Percentiles rank a stretch among this genome's conserved stretches.
Evolutionary conservation across 2,888 invertebrate species (phyloP).

Genomic region (Epinotia nisella): DNA sequence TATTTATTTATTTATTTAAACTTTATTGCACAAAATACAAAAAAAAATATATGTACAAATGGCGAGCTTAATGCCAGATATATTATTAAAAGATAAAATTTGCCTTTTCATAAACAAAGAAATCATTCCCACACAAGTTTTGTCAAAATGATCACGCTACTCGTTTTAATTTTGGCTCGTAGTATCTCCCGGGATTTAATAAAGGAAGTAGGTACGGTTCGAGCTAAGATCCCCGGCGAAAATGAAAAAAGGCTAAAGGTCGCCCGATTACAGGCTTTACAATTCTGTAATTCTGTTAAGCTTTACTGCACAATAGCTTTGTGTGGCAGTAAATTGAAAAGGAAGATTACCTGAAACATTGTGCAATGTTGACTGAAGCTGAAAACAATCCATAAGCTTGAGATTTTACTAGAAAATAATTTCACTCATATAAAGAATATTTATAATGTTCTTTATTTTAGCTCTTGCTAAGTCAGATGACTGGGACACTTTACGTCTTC

Average conservation of each 20-base stretch:
- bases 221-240: not conserved
- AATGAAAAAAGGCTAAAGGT: constrained; percentile 13
- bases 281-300: not conserved
- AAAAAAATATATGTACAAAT: too few relatives aligned
- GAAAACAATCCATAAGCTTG: not conserved
- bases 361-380: not conserved
- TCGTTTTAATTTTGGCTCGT: not conserved
- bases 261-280: constrained; percentile 10
- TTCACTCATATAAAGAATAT: too few relatives aligned
- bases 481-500: too few relatives aligned
- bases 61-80: too few relatives aligned
- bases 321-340: not conserved
- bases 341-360: constrained; percentile 9
- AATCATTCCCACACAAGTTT: too few relatives aligned
- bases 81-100: too few relatives aligned
- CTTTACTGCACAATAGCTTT: constrained; percentile 4
- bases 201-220: not conserved
- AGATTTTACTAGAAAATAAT: too few relatives aligned
- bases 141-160: not conserved
- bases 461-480: too few relatives aligned
- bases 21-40: too few relatives aligned
- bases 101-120: too few relatives aligned
- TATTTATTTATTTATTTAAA: too few relatives aligned
- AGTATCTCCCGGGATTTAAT: not conserved
- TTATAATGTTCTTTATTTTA: too few relatives aligned